Conservation (phyloP, 2,888 invertebrate genomes). For the Plagiodera versicolora region DNA sequence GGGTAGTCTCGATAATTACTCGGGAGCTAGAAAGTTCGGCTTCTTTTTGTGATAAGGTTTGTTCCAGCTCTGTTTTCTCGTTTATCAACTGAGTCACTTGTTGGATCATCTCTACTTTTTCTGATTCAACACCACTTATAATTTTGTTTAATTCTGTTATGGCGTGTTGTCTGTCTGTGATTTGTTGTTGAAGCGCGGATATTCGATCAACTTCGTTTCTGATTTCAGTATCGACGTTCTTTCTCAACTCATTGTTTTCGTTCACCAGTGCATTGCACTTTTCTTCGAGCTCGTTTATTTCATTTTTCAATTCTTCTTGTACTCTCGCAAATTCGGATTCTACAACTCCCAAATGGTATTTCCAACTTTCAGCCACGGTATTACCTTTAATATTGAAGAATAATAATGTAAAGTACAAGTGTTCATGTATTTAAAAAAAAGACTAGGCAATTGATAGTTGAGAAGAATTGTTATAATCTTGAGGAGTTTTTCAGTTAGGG, state of each 20-base stretch:
- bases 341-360: slow-evolving; percentile 65
- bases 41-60: slow-evolving; percentile 36
- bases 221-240: slow-evolving; percentile 52
- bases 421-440: too few relatives aligned
- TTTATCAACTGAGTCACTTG: slow-evolving; percentile 26
- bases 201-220: slow-evolving; percentile 50
- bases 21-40: slow-evolving; percentile 35
- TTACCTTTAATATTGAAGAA: slow-evolving; percentile 60
- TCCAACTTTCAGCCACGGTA: slow-evolving; percentile 72
- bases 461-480: too few relatives aligned
- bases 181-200: slow-evolving; percentile 49
- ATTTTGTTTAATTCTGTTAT: slow-evolving; percentile 44
- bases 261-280: slow-evolving; percentile 50
- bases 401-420: too few relatives aligned
- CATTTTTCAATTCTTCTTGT: slow-evolving; percentile 41
- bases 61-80: slow-evolving; percentile 33
- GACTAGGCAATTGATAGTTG: too few relatives aligned
- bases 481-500: too few relatives aligned
- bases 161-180: slow-evolving; percentile 44
- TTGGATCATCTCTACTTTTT: slow-evolving; percentile 36
- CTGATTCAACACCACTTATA: slow-evolving; percentile 42
- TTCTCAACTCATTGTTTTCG: slow-evolving; percentile 53
- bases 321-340: slow-evolving; percentile 62
- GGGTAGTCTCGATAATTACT: slow-evolving; percentile 39
- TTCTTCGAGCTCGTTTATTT: slow-evolving; percentile 58